These are phyloP conservation scores for Chironomus tepperi DNA, from an alignment of 1,140 invertebrate species.

Conservation along the genomic window DNA sequence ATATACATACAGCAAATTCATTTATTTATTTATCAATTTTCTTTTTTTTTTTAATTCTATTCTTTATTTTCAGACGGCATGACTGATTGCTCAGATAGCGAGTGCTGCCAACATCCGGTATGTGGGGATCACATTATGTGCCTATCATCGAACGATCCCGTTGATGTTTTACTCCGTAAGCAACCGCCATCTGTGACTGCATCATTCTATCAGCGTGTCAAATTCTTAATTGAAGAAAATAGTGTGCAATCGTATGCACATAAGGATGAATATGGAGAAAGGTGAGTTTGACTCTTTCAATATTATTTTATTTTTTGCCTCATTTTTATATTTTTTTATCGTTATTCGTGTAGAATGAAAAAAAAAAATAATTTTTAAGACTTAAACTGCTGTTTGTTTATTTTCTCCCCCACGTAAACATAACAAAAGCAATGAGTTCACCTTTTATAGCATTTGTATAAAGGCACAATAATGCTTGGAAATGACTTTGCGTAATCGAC, in stretches of 20 bases:
- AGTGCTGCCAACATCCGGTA: conserved; percentile 75
- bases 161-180: conserved; percentile 88
- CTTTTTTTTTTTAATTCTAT: too few relatives aligned
- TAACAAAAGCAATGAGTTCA: too few relatives aligned
- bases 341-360: too few relatives aligned
- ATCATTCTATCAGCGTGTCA: conserved; percentile 95
- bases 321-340: too few relatives aligned
- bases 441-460: too few relatives aligned
- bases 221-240: conserved; percentile 97
- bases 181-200: conserved; percentile 92
- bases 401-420: too few relatives aligned
- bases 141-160: conserved; percentile 86
- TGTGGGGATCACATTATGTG: conserved; percentile 91
- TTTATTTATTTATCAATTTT: neutral
- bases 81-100: conserved; percentile 94
- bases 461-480: too few relatives aligned
- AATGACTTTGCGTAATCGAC: too few relatives aligned
- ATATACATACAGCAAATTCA: neutral
- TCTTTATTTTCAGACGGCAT: conserved; percentile 74
- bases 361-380: too few relatives aligned
- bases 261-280: conserved; percentile 94
- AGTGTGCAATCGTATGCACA: conserved; percentile 97
- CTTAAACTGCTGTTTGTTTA: too few relatives aligned
- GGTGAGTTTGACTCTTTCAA: conserved; percentile 56
- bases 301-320: conserved; percentile 3